Conservation (phyloP, 2,113 vertebrate species). For the Dasyurus viverrinus region DNA sequence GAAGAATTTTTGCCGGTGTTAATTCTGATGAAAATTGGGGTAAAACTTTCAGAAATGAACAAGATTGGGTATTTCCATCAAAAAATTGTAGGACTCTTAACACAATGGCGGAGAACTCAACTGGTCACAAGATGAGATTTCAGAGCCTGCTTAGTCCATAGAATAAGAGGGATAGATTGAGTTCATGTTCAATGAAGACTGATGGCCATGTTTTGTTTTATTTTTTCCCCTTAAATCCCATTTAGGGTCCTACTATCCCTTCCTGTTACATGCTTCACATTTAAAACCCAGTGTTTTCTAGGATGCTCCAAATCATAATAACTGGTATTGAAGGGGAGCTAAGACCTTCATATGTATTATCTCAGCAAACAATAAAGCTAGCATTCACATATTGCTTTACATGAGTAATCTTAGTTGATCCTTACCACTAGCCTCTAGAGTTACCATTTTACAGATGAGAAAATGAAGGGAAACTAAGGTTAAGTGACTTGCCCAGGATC, state of each 20-base stretch:
- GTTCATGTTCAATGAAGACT: neutral
- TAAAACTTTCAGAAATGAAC: slow-evolving; percentile 29
- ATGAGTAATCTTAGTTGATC: neutral
- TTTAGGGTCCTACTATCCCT: neutral
- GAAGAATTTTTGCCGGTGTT: neutral
- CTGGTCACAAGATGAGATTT: neutral
- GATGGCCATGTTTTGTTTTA: neutral
- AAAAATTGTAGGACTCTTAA: neutral
- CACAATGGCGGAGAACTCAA: neutral
- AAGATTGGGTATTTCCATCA: slow-evolving; percentile 8
- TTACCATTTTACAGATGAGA: neutral
- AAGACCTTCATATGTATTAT: neutral
- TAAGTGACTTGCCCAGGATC: neutral
- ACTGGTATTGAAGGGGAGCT: neutral
- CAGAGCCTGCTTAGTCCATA: neutral
- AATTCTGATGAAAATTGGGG: neutral
- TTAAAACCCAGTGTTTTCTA: neutral
- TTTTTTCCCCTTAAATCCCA: neutral
- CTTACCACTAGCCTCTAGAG: neutral
- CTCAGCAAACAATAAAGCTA: neutral
- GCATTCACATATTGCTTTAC: neutral
- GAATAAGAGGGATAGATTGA: neutral
- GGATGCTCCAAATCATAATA: neutral
- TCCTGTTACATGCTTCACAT: neutral
- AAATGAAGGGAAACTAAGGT: neutral